phyloP scores from a whole-genome alignment of 2,113 vertebrate species.

The Macrotus californicus region DNA sequence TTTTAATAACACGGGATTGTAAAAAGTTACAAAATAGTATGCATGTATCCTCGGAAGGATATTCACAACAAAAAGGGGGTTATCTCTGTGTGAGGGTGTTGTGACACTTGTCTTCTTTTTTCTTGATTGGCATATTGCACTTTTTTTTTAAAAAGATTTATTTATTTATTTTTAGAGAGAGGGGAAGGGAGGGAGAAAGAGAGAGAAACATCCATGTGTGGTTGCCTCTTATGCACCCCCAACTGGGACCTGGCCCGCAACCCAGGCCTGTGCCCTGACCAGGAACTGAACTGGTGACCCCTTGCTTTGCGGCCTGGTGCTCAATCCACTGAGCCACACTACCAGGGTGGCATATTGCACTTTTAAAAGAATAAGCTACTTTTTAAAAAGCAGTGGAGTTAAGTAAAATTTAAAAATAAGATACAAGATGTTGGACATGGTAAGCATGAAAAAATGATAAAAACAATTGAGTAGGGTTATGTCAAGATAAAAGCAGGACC shows the following conservation, averaged over 20 bases:
- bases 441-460: not conserved
- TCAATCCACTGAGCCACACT: too few relatives aligned
- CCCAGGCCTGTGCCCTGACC: too few relatives aligned
- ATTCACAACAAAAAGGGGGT: not conserved
- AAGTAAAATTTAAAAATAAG: not conserved
- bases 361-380: not conserved
- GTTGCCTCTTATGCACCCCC: too few relatives aligned
- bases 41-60: not conserved
- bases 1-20: not conserved
- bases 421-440: not conserved
- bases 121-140: not conserved
- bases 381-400: not conserved
- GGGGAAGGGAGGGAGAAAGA: too few relatives aligned
- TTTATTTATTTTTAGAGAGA: too few relatives aligned
- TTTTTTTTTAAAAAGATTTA: not conserved
- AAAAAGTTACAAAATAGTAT: not conserved
- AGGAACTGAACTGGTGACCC: too few relatives aligned
- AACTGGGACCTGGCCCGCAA: too few relatives aligned
- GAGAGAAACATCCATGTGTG: too few relatives aligned
- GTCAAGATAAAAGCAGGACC: not conserved
- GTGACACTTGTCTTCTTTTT: not conserved
- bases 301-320: too few relatives aligned
- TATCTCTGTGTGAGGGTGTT: not conserved
- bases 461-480: not conserved
- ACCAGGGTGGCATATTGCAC: not conserved